A percentile compares a stretch with the other conserved stretches of the same genome.
These are phyloP conservation scores for Hyles euphorbiae DNA, from an alignment of 1,140 invertebrate species.

Conservation along the genomic window DNA sequence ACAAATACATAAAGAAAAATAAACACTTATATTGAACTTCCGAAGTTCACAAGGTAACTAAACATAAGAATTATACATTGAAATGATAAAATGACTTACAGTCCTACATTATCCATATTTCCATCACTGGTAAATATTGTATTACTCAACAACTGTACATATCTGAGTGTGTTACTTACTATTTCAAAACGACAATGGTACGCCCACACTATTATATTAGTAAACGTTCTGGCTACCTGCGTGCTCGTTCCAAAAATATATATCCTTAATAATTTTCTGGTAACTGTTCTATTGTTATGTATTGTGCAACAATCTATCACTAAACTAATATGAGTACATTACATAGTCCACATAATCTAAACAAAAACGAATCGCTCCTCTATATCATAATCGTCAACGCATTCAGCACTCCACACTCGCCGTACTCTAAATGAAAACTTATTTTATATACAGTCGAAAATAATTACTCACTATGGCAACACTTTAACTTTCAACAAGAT, in stretches of 20 bases:
- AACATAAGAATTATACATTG: slow-evolving; percentile 59
- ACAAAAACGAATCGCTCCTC: slow-evolving; percentile 42
- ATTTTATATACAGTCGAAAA: slow-evolving; percentile 66
- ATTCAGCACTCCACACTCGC: slow-evolving; percentile 51
- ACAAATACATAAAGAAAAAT: slow-evolving; percentile 38
- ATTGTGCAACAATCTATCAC: slow-evolving; percentile 22
- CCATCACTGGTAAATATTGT: slow-evolving; percentile 60
- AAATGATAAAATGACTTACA: slow-evolving; percentile 63
- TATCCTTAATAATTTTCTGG: slow-evolving; percentile 16
- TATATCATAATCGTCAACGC: slow-evolving; percentile 29
- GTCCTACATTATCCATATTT: slow-evolving; percentile 56
- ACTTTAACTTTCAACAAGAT: slow-evolving; percentile 70
- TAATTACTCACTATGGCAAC: slow-evolving; percentile 72
- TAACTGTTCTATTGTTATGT: slow-evolving; percentile 30
- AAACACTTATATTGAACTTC: slow-evolving; percentile 61
- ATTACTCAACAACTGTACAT: slow-evolving; percentile 47
- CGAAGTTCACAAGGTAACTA: slow-evolving; percentile 72
- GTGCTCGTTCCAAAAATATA: slow-evolving; percentile 7
- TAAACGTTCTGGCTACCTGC: no score
- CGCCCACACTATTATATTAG: no score
- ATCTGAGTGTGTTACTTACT: background rate
- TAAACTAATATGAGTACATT: slow-evolving; percentile 10
- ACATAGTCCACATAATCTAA: slow-evolving; percentile 35
- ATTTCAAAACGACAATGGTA: no score
- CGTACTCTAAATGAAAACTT: slow-evolving; percentile 59